phyloP scores from a whole-genome alignment of 2,797 vertebrate genomes.

The Acipenser transmontanus region DNA sequence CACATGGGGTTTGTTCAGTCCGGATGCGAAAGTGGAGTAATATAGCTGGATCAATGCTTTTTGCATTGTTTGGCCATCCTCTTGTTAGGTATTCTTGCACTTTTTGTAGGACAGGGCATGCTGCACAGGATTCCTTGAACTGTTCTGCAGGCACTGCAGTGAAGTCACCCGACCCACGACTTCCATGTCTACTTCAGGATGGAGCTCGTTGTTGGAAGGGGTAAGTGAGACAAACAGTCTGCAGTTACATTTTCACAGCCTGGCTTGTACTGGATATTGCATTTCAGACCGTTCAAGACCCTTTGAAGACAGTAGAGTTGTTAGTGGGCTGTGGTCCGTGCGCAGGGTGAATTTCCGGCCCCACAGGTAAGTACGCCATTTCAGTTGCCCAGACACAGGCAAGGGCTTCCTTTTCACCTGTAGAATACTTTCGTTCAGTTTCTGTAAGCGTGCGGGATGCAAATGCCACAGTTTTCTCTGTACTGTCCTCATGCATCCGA shows the following conservation, averaged over 20 bases:
- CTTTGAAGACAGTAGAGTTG: no score
- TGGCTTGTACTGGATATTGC: not conserved
- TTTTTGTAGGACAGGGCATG: slow-evolving; percentile 7
- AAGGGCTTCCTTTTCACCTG: no score
- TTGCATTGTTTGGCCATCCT: slow-evolving; percentile 1
- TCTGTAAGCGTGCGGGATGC: no score
- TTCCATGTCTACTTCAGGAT: not conserved
- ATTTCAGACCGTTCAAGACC: no score
- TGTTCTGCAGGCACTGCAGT: slow-evolving; percentile 8
- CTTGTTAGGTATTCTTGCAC: not conserved
- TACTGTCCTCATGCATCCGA: no score
- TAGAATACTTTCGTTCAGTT: no score
- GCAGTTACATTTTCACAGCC: not conserved
- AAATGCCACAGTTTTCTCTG: no score
- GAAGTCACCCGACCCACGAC: not conserved
- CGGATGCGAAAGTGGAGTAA: not conserved
- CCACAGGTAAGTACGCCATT: no score
- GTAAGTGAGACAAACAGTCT: not conserved
- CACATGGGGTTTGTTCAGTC: not conserved
- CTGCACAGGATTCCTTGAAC: not conserved
- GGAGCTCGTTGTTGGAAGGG: not conserved
- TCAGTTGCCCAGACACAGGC: no score
- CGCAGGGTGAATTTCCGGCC: no score
- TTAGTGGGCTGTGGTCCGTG: no score
- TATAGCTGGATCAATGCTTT: not conserved